Conservation (phyloP, 2,888 invertebrate genomes). For the Lasius platythorax region DNA sequence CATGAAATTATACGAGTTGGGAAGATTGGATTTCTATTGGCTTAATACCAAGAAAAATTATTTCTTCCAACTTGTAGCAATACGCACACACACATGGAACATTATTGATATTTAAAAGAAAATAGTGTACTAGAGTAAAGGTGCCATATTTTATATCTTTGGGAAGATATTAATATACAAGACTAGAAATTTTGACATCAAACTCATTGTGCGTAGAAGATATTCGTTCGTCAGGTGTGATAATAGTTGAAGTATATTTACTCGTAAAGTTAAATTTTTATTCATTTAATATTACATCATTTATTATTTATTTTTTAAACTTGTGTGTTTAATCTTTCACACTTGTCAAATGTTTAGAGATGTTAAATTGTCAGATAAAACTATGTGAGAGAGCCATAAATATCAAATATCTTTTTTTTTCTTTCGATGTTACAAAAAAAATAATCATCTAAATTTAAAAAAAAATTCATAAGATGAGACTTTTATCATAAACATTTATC, state of each 20-base stretch:
- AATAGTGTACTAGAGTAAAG: too few relatives aligned
- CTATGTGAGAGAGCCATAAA: background rate
- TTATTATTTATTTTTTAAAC: background rate
- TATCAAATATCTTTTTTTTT: background rate
- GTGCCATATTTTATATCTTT: background rate
- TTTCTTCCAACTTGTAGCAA: too few relatives aligned
- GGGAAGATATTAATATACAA: background rate
- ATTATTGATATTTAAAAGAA: too few relatives aligned
- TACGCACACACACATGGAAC: too few relatives aligned
- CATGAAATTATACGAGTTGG: too few relatives aligned
- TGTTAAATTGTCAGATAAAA: background rate
- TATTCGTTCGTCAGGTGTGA: too few relatives aligned
- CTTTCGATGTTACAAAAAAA: background rate
- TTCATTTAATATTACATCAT: background rate
- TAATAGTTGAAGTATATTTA: background rate
- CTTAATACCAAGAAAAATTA: too few relatives aligned
- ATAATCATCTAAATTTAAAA: background rate
- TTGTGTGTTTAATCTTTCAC: background rate
- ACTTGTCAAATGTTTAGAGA: background rate
- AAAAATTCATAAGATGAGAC: background rate
- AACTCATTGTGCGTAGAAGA: too few relatives aligned
- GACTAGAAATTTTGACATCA: too few relatives aligned
- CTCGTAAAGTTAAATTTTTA: background rate
- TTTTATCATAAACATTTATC: background rate
- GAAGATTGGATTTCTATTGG: too few relatives aligned